A percentile compares a stretch with the other conserved stretches of the same genome.
Conservation (phyloP, 2,888 invertebrate species). For the Scaeva pyrastri region DNA sequence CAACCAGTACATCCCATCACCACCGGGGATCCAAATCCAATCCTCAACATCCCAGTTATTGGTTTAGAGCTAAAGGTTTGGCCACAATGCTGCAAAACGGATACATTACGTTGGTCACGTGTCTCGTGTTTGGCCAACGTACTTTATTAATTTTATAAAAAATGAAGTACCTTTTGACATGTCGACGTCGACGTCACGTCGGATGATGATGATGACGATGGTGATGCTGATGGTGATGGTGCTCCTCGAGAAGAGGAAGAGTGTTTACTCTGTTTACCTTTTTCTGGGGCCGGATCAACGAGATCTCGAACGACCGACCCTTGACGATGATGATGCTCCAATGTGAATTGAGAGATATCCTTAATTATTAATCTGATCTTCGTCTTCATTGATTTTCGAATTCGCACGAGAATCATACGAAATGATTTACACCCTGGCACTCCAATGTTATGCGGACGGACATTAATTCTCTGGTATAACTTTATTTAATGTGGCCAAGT, state of each 20-base stretch:
- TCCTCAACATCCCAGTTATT: slow-evolving; percentile 67
- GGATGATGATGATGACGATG: slow-evolving; percentile 40
- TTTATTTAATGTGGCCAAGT: slow-evolving; percentile 76
- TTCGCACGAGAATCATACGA: slow-evolving; percentile 67
- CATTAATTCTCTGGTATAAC: slow-evolving; percentile 71
- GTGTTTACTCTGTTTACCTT: slow-evolving; percentile 44
- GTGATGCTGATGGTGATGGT: slow-evolving; percentile 2
- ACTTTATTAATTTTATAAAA: slow-evolving; percentile 84
- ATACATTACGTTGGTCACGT: slow-evolving; percentile 84
- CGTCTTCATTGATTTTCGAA: slow-evolving; percentile 52
- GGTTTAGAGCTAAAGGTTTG: slow-evolving; percentile 75
- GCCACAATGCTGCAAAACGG: slow-evolving; percentile 80
- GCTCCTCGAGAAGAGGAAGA: background rate
- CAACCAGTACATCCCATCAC: slow-evolving; percentile 44
- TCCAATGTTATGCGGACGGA: slow-evolving; percentile 61
- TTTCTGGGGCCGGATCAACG: slow-evolving; percentile 27
- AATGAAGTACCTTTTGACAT: slow-evolving; percentile 80
- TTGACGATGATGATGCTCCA: slow-evolving; percentile 15
- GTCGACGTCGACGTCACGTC: slow-evolving; percentile 45
- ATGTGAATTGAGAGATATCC: slow-evolving; percentile 65
- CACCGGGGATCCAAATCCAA: slow-evolving; percentile 35
- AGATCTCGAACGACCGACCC: slow-evolving; percentile 1
- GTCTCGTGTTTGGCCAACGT: slow-evolving; percentile 80
- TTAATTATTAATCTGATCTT: slow-evolving; percentile 64
- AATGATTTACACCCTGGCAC: slow-evolving; percentile 74